These are phyloP conservation scores for Magallana nippona DNA, from an alignment of 2,888 invertebrate genomes.

Conservation along the genomic window DNA sequence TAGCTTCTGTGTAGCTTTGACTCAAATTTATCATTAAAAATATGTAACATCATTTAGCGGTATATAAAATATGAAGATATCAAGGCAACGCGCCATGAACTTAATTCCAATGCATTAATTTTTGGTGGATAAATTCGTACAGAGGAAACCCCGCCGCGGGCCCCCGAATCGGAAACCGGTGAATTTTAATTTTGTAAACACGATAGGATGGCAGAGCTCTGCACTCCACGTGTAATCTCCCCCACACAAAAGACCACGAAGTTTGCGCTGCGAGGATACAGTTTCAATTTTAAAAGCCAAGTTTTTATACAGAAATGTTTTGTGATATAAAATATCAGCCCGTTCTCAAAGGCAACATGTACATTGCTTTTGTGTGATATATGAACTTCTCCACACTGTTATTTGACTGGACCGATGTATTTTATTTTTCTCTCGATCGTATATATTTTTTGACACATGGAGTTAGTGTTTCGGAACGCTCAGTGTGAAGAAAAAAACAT, in stretches of 20 bases:
- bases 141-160: background rate
- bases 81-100: too few relatives aligned
- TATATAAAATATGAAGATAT: too few relatives aligned
- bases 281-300: slow-evolving; percentile 30
- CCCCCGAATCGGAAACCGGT: slow-evolving; percentile 17
- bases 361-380: too few relatives aligned
- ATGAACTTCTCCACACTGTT: too few relatives aligned
- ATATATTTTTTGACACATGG: background rate
- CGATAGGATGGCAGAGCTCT: background rate
- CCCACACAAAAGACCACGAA: background rate
- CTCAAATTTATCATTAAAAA: too few relatives aligned
- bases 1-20: too few relatives aligned
- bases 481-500: too few relatives aligned
- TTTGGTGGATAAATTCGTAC: background rate
- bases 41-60: too few relatives aligned
- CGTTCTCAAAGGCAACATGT: background rate
- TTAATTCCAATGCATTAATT: too few relatives aligned
- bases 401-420: background rate
- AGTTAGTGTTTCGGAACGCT: slow-evolving; percentile 16
- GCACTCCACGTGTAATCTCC: slow-evolving; percentile 10
- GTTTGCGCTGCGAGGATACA: background rate
- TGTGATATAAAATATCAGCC: background rate
- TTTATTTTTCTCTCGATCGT: background rate
- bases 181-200: slow-evolving; percentile 35
- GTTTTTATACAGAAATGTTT: slow-evolving; percentile 24